Evolutionary conservation across 2,113 vertebrate species (phyloP).

Genomic region (Proteles cristata): DNA sequence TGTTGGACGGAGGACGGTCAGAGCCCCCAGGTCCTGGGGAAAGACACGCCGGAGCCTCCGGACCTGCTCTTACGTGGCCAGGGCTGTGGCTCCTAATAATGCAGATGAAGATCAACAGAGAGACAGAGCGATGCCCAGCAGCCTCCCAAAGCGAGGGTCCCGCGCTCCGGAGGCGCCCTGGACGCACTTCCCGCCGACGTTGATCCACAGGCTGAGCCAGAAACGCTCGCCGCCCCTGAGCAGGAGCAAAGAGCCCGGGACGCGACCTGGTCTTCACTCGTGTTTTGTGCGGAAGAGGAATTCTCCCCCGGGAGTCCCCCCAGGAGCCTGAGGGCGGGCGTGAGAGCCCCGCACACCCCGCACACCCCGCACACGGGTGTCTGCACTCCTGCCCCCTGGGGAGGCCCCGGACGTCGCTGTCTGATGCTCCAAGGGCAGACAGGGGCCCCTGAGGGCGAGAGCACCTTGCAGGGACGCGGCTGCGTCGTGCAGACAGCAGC

Average conservation of each 20-base stretch:
- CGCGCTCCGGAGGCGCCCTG: fast-evolving
- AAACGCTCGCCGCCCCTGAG: fast-evolving
- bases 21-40: background rate
- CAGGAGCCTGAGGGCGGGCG: fast-evolving
- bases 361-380: fast-evolving
- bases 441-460: background rate
- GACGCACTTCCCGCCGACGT: fast-evolving
- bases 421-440: fast-evolving
- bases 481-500: fast-evolving
- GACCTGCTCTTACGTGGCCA: fast-evolving
- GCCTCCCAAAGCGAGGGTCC: fast-evolving
- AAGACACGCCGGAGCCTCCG: background rate
- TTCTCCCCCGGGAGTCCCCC: fast-evolving
- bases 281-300: background rate
- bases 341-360: fast-evolving
- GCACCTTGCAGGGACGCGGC: background rate
- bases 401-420: fast-evolving
- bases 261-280: fast-evolving
- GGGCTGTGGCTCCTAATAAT: fast-evolving
- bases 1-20: fast-evolving
- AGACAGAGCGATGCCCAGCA: fast-evolving
- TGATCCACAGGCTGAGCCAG: fast-evolving
- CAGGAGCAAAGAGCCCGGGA: background rate
- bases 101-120: fast-evolving
- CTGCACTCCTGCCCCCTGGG: fast-evolving